Percentiles rank a stretch among this genome's conserved stretches.
Evolutionary conservation across 2,113 vertebrate species (phyloP).

Genomic region (Carollia perspicillata): DNA sequence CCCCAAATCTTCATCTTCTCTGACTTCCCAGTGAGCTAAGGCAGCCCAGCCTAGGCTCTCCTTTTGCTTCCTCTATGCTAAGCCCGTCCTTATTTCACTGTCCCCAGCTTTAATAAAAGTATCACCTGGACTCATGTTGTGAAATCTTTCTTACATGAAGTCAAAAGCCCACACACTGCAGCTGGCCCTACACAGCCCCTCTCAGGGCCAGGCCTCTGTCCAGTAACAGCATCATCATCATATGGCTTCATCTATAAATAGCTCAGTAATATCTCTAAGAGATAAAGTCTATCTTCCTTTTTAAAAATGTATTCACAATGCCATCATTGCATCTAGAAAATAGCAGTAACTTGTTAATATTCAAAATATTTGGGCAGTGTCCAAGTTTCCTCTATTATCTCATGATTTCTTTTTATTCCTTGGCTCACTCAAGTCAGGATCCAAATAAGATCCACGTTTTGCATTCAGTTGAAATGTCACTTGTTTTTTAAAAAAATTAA

Average conservation of each 20-base stretch:
- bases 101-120: too few species aligned
- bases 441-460: neutral
- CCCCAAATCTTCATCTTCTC: too few species aligned
- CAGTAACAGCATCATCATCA: too few species aligned
- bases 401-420: neutral
- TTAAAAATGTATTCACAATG: neutral
- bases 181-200: too few species aligned
- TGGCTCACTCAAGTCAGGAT: neutral
- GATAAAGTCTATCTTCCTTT: neutral
- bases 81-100: too few species aligned
- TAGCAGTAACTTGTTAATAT: neutral
- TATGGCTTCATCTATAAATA: constrained; percentile 5
- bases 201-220: too few species aligned
- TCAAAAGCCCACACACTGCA: too few species aligned
- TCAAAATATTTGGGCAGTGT: neutral
- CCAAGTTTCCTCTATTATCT: neutral
- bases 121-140: too few species aligned
- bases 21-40: too few species aligned
- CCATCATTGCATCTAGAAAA: neutral
- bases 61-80: too few species aligned
- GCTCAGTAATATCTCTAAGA: neutral
- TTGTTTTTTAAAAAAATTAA: neutral
- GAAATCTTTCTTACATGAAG: too few species aligned
- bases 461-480: neutral
- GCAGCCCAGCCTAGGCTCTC: too few species aligned